phyloP scores from a whole-genome alignment of 2,888 invertebrate species.

The Choreutis nemorana region DNA sequence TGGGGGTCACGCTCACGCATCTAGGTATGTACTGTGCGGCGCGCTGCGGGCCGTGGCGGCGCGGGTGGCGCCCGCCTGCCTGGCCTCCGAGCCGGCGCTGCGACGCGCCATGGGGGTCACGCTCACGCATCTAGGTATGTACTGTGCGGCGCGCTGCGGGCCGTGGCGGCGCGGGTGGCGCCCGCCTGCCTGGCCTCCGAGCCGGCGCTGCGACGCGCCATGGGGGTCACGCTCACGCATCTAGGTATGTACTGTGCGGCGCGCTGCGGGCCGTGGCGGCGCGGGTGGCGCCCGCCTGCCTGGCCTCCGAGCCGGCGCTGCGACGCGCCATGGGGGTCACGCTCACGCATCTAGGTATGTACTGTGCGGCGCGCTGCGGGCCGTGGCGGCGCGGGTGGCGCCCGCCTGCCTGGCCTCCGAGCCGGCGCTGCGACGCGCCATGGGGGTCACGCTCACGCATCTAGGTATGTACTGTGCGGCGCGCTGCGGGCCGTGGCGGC shows the following conservation, averaged over 20 bases:
- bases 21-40: slow-evolving; percentile 16
- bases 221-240: slow-evolving; percentile 64
- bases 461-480: too few relatives aligned
- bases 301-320: too few relatives aligned
- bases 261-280: slow-evolving; percentile 11
- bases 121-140: slow-evolving; percentile 55
- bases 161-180: slow-evolving; percentile 73
- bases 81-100: too few relatives aligned
- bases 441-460: too few relatives aligned
- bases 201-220: slow-evolving; percentile 72
- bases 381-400: slow-evolving; percentile 77
- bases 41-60: not conserved
- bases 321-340: slow-evolving; percentile 75
- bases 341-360: slow-evolving; percentile 30
- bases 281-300: slow-evolving; percentile 69
- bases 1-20: slow-evolving; percentile 65
- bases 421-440: too few relatives aligned
- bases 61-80: not conserved
- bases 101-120: too few relatives aligned
- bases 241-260: slow-evolving; percentile 19
- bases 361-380: slow-evolving; percentile 75
- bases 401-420: too few relatives aligned
- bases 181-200: slow-evolving; percentile 73
- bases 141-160: slow-evolving; percentile 73
- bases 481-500: too few relatives aligned